Percentiles rank a stretch among this genome's conserved stretches.
Conservation (phyloP, 2,113 vertebrate species). For the Chionomys nivalis region DNA sequence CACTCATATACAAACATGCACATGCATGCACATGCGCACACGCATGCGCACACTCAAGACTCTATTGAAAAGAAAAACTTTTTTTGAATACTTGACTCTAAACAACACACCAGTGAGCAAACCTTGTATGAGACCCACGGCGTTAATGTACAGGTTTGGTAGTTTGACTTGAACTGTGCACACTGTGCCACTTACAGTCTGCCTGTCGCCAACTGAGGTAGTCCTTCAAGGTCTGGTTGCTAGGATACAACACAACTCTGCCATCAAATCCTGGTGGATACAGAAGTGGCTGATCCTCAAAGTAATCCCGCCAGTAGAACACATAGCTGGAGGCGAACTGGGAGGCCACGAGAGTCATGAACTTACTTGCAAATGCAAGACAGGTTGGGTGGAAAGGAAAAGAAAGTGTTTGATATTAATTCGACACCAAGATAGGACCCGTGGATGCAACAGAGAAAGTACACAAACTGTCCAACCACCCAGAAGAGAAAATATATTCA, state of each 20-base stretch:
- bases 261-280: slow-evolving; percentile 98
- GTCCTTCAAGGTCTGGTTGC: slow-evolving; percentile 94
- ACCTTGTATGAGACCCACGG: background rate
- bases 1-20: too few species aligned
- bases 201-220: slow-evolving; percentile 99
- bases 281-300: slow-evolving; percentile 92
- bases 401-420: slow-evolving; percentile 64
- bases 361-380: slow-evolving; percentile 90
- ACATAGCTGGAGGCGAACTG: slow-evolving; percentile 98
- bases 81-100: background rate
- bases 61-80: background rate
- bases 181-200: slow-evolving; percentile 91
- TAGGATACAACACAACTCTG: slow-evolving; percentile 96
- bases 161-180: background rate
- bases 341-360: slow-evolving; percentile 97
- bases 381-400: slow-evolving; percentile 56
- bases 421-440: background rate
- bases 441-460: slow-evolving; percentile 51
- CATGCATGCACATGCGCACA: too few species aligned
- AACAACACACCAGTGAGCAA: background rate
- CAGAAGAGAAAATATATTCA: slow-evolving; percentile 40
- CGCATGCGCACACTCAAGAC: background rate
- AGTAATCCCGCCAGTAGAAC: slow-evolving; percentile 97
- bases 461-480: slow-evolving; percentile 11
- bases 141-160: background rate